phyloP scores from a whole-genome alignment of 2,113 vertebrate species.

The Microcebus lehilahytsara region DNA sequence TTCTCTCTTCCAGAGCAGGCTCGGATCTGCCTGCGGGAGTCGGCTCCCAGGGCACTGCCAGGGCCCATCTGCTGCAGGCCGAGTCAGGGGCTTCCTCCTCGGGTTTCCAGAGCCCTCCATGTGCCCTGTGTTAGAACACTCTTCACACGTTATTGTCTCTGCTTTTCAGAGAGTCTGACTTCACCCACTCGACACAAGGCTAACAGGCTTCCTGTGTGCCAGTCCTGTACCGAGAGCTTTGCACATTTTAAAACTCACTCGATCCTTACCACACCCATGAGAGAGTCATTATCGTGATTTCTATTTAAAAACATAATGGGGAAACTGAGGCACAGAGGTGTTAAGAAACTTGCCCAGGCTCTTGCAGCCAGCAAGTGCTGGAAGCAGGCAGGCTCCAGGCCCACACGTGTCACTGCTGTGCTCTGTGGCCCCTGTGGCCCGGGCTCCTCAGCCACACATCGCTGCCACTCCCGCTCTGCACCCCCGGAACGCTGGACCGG shows the following conservation, averaged over 20 bases:
- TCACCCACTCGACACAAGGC: accelerated
- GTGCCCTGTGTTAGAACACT: accelerated
- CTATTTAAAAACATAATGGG: neutral
- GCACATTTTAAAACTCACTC: no score
- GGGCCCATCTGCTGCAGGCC: accelerated
- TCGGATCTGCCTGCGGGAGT: accelerated
- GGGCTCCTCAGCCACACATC: accelerated
- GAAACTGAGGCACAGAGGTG: neutral
- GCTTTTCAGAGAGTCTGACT: neutral
- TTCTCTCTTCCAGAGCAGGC: neutral
- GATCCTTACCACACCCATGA: neutral
- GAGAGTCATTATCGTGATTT: neutral
- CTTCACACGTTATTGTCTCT: accelerated
- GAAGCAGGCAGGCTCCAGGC: neutral
- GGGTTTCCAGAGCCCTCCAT: neutral
- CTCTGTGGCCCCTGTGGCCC: accelerated
- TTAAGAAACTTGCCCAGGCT: neutral
- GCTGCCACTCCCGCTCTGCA: accelerated
- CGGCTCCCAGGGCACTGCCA: accelerated
- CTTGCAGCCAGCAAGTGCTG: neutral
- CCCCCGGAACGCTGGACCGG: neutral
- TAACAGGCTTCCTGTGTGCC: neutral
- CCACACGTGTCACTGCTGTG: accelerated
- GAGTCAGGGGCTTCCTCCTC: neutral
- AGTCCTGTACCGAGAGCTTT: accelerated